These are phyloP conservation scores for Perca fluviatilis DNA, from an alignment of 2,113 vertebrate species.

Conservation along the genomic window DNA sequence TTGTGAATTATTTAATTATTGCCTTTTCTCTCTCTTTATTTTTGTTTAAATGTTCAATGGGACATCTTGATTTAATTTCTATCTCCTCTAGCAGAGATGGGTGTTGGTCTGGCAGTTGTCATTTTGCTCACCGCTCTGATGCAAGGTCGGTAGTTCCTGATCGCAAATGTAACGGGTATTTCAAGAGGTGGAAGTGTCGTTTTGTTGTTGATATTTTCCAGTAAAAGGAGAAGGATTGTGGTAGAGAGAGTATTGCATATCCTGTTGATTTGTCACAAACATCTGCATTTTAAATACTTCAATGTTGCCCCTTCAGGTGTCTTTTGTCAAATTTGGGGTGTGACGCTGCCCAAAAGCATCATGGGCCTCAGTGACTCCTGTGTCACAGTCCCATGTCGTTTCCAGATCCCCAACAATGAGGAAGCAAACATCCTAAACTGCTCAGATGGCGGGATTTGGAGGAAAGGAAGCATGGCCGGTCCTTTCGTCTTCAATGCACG, in stretches of 20 bases:
- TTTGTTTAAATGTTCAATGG: background rate
- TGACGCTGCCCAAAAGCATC: background rate
- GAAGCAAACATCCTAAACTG: background rate
- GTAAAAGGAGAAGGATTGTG: background rate
- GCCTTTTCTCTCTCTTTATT: background rate
- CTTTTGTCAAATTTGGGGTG: background rate
- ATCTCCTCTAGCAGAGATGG: conserved; percentile 24
- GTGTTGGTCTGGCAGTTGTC: background rate
- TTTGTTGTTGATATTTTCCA: background rate
- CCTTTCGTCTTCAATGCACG: accelerated
- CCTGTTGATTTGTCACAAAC: background rate
- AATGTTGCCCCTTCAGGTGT: conserved; percentile 14
- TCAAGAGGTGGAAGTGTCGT: background rate
- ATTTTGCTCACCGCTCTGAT: conserved; percentile 20
- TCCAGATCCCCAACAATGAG: background rate
- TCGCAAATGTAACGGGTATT: background rate
- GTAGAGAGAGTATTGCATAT: background rate
- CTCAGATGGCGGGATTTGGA: background rate
- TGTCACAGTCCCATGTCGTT: conserved; percentile 22
- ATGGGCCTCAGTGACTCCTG: conserved; percentile 7
- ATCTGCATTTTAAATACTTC: background rate
- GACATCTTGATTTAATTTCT: background rate
- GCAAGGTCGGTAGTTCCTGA: conserved; percentile 35
- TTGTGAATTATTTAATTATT: too few species aligned
- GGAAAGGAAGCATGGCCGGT: accelerated